A percentile compares a stretch with the other conserved stretches of the same genome.
Conservation (phyloP, 2,113 vertebrate genomes). For the Centropus unirufus region DNA sequence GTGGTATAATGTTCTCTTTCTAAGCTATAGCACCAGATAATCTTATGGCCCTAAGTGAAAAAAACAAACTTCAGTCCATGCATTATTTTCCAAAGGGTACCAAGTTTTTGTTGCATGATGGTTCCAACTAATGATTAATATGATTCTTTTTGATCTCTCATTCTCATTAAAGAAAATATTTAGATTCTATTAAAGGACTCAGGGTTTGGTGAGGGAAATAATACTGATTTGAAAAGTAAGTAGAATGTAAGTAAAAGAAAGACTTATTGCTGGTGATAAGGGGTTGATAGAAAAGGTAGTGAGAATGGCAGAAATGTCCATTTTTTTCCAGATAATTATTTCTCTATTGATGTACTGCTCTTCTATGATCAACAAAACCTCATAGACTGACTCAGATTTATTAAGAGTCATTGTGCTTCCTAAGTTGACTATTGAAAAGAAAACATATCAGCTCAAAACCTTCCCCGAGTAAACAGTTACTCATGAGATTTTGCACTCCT, state of each 20-base stretch:
- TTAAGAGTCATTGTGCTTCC: background rate
- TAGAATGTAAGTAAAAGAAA: background rate
- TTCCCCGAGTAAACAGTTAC: background rate
- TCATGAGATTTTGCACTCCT: background rate
- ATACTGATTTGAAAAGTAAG: background rate
- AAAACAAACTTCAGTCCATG: background rate
- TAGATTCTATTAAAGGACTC: background rate
- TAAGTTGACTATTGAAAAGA: background rate
- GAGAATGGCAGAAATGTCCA: background rate
- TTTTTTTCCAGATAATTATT: background rate
- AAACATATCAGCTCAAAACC: background rate
- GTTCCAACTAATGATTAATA: background rate
- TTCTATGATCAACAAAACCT: background rate
- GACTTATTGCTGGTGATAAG: background rate
- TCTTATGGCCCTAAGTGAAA: background rate
- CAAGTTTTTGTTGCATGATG: background rate
- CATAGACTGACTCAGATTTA: background rate
- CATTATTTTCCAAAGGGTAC: background rate
- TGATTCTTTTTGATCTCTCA: background rate
- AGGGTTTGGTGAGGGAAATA: background rate
- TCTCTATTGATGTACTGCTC: background rate
- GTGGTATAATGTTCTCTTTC: background rate
- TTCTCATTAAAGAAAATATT: background rate
- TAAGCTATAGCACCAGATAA: background rate
- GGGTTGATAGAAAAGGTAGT: background rate